Base-by-base conservation (phyloP, 64 coral and sea anemone genomes). In the Montipora foliosa region DNA sequence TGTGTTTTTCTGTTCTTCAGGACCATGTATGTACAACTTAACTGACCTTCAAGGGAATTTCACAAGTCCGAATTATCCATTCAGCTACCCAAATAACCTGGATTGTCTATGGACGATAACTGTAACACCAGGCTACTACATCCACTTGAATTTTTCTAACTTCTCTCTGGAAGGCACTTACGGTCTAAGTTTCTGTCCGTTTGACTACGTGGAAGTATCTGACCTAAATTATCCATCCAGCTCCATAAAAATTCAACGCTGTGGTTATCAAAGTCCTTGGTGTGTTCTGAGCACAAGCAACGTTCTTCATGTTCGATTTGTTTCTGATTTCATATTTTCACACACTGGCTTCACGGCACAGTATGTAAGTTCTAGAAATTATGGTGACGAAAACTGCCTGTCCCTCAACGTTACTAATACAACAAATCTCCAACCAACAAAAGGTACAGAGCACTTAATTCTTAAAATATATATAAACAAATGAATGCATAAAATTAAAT, bases 11-110 rank as follows among this genome's bases (percentile, higher is more conserved):
- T 25, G 8, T 6, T 53, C 6, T 79, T 79, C 49, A 79, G 75
- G 75, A 16, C n/a, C n/a, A n/a, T n/a, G 77, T 22, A 21, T 5
- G 0, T 21, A 79, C n/a, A 6, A 20, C 17, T n/a, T n/a, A 3
- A 55, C 48, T 17, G 47, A 6, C 17, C 49, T 17, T 14, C 47
- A 51, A 53, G 48, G 49, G n/a, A n/a, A n/a, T n/a, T 53, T 51
- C 17, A 52, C 17, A n/a, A 22, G 75, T 49, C 75, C 75, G 45
- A 77, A 47, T 17, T 47, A 77, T 77, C 75, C 75, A 77, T 77
- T 16, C 75, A 15, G 45, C 15, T 77, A 77, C 12, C 75, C 75
- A 47, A 9, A 16, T 47, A 50, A 47, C 75, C 3, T 50, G 5
- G 10, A 44, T 12, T 77, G 75, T 15, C 8, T 16, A 3, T 77